Percentiles rank a stretch among this genome's conserved stretches.
These are phyloP conservation scores for Tinea semifulvella DNA, from an alignment of 2,888 invertebrate genomes.

Conservation along the genomic window DNA sequence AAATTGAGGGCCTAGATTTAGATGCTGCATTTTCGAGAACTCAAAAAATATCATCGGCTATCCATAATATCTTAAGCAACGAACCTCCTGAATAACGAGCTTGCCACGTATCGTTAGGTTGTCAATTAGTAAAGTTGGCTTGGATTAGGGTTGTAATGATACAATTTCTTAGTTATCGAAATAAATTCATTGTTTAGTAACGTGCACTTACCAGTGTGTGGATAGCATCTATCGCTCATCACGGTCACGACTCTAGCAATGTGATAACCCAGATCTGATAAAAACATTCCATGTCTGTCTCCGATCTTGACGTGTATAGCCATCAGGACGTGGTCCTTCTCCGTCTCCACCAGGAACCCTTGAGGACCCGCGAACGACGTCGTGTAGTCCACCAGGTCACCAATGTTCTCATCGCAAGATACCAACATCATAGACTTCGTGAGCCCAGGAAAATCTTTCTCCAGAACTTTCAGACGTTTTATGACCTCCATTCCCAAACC, in stretches of 20 bases:
- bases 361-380: slow-evolving; percentile 69
- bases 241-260: slow-evolving; percentile 87
- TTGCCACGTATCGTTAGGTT: no score
- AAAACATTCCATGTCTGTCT: slow-evolving; percentile 78
- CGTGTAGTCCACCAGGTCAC: slow-evolving; percentile 69
- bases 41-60: no score
- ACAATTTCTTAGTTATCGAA: no score
- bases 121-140: no score
- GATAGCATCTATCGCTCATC: slow-evolving; percentile 86
- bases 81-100: no score
- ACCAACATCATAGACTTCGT: slow-evolving; percentile 78
- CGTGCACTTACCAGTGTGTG: slow-evolving; percentile 86
- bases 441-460: slow-evolving; percentile 72
- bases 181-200: no score
- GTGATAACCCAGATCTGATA: slow-evolving; percentile 92
- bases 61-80: no score
- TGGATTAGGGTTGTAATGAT: no score
- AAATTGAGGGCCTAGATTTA: no score
- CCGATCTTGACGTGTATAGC: slow-evolving; percentile 79
- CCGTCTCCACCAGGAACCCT: slow-evolving; percentile 71
- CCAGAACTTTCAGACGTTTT: slow-evolving; percentile 69
- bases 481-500: slow-evolving; percentile 88
- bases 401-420: slow-evolving; percentile 89
- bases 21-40: no score
- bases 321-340: slow-evolving; percentile 89